phyloP scores from a whole-genome alignment of 2,113 vertebrate genomes.

The Microtus oregoni region DNA sequence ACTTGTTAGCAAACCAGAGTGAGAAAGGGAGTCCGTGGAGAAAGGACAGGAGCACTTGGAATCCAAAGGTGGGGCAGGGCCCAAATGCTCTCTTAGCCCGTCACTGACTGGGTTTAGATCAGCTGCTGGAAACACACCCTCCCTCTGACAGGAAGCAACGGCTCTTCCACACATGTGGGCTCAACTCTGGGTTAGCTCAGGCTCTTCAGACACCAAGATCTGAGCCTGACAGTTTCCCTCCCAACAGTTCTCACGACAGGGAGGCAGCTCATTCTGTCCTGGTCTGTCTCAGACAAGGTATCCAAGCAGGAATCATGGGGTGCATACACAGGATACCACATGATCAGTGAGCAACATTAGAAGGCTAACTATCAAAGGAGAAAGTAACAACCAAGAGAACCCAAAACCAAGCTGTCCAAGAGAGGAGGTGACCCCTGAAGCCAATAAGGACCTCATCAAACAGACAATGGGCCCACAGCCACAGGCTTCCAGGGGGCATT shows the following conservation, averaged over 20 bases:
- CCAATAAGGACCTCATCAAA: not conserved
- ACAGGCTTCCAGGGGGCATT: rapidly evolving
- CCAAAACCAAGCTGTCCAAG: not conserved
- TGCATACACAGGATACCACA: too few species aligned
- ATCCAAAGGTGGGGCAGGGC: not conserved
- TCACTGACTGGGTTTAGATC: rapidly evolving
- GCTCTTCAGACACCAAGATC: not conserved
- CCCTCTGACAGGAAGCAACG: not conserved
- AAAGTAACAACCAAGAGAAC: too few species aligned
- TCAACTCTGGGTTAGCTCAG: not conserved
- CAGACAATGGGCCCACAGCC: not conserved
- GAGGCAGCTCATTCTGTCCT: rapidly evolving
- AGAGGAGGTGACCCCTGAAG: not conserved
- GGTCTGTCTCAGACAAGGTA: not conserved
- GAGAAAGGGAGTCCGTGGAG: not conserved
- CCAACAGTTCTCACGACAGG: rapidly evolving
- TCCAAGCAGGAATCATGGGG: not conserved
- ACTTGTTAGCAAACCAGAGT: not conserved
- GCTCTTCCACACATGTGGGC: not conserved
- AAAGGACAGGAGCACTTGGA: not conserved
- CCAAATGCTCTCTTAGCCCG: not conserved
- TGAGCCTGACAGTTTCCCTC: not conserved
- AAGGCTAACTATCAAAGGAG: not conserved
- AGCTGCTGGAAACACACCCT: not conserved
- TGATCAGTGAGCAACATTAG: rapidly evolving